phyloP scores from a whole-genome alignment of 2,888 invertebrate species.

The Tenthredo distinguenda region DNA sequence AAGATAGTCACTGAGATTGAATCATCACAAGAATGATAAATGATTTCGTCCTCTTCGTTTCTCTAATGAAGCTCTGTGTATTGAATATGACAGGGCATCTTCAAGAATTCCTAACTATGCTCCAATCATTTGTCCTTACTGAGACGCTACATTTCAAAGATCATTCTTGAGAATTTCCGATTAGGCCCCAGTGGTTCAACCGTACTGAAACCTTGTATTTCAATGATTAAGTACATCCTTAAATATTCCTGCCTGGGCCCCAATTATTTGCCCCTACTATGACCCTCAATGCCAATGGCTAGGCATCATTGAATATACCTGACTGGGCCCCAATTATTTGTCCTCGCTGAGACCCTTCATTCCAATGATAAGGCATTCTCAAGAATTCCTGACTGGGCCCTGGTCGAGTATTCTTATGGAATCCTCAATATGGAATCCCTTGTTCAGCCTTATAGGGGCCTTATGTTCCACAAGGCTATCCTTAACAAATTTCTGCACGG shows the following conservation, averaged over 20 bases:
- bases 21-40: neutral
- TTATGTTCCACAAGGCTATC: neutral
- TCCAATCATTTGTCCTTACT: neutral
- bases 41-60: neutral
- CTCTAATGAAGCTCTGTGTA: neutral
- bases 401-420: neutral
- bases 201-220: neutral
- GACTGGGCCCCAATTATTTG: neutral
- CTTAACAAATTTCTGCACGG: constrained; percentile 2
- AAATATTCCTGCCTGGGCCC: constrained; percentile 2
- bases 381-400: neutral
- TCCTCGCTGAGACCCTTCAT: neutral
- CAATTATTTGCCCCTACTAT: neutral
- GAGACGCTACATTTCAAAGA: constrained; percentile 2
- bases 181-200: neutral
- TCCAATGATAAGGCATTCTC: neutral
- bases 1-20: neutral
- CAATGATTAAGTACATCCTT: constrained; percentile 2
- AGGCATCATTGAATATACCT: neutral
- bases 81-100: neutral
- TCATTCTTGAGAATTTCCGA: neutral
- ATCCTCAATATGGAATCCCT: neutral
- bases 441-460: neutral
- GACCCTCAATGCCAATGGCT: neutral
- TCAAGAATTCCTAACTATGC: neutral